phyloP scores from a whole-genome alignment of 2,888 invertebrate genomes.

The Eupsilia transversa region DNA sequence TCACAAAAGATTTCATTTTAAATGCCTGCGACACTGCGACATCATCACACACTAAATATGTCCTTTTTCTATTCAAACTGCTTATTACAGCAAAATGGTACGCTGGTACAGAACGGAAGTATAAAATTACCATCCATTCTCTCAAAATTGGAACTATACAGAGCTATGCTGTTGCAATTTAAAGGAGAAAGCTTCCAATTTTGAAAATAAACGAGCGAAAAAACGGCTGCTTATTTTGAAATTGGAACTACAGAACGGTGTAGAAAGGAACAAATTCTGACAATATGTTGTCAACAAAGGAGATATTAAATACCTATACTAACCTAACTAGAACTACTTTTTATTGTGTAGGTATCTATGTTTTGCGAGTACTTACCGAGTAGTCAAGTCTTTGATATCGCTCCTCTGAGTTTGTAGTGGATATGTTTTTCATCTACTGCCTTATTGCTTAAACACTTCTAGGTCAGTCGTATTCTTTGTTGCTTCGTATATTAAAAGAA shows the following conservation, averaged over 20 bases:
- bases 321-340: slow-evolving; percentile 3
- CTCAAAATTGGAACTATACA: slow-evolving; percentile 51
- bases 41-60: slow-evolving; percentile 8
- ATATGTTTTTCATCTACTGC: neutral
- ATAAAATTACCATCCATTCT: slow-evolving; percentile 42
- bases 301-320: neutral
- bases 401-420: neutral
- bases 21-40: neutral
- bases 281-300: slow-evolving; percentile 15
- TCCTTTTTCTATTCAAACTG: slow-evolving; percentile 17
- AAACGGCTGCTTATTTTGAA: slow-evolving; percentile 33
- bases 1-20: neutral
- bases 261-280: slow-evolving; percentile 19
- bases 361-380: neutral
- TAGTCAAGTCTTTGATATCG: neutral
- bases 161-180: slow-evolving; percentile 41
- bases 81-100: slow-evolving; percentile 2
- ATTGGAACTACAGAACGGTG: slow-evolving; percentile 32
- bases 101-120: neutral
- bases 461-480: neutral
- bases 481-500: neutral
- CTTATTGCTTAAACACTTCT: neutral
- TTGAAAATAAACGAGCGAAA: slow-evolving; percentile 35
- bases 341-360: neutral
- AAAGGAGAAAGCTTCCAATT: slow-evolving; percentile 52